A percentile compares a stretch with the other conserved stretches of the same genome.
phyloP scores from a whole-genome alignment of 2,797 vertebrate species.

The Sylvilagus floridanus region DNA sequence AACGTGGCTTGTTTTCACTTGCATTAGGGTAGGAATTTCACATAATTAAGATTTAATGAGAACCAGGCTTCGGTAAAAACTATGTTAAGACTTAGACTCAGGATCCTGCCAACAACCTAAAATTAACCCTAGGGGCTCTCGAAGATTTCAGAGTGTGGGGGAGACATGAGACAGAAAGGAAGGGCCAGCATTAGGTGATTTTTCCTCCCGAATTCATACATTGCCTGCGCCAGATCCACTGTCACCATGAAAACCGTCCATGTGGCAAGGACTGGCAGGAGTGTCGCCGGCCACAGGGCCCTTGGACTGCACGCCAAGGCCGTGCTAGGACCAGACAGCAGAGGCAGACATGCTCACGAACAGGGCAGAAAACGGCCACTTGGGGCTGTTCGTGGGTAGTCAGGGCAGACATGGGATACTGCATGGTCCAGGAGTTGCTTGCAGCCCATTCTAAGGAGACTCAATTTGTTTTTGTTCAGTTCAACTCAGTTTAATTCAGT shows the following conservation, averaged over 20 bases:
- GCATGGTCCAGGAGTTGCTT: background rate
- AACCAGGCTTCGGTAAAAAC: conserved; percentile 65
- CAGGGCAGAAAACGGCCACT: background rate
- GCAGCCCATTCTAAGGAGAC: background rate
- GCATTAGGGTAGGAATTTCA: conserved; percentile 27
- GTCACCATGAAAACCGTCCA: background rate
- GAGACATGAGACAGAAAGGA: background rate
- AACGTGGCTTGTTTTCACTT: conserved; percentile 25
- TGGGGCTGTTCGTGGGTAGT: background rate
- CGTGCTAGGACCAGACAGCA: background rate
- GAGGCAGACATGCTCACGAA: background rate
- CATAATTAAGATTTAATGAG: conserved; percentile 56
- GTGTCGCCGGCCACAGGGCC: background rate
- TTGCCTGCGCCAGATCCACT: background rate
- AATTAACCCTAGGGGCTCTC: conserved; percentile 12
- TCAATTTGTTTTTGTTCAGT: background rate
- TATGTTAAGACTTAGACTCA: conserved; percentile 3
- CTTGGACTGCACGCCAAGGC: background rate
- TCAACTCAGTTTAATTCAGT: background rate
- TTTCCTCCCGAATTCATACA: background rate
- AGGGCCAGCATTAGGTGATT: background rate
- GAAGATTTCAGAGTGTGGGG: conserved; percentile 2
- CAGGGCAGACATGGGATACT: background rate
- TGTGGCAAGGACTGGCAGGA: background rate
- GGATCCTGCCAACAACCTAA: background rate